phyloP scores from a whole-genome alignment of 2,113 vertebrate genomes.

The Pachypanchax playfairii region DNA sequence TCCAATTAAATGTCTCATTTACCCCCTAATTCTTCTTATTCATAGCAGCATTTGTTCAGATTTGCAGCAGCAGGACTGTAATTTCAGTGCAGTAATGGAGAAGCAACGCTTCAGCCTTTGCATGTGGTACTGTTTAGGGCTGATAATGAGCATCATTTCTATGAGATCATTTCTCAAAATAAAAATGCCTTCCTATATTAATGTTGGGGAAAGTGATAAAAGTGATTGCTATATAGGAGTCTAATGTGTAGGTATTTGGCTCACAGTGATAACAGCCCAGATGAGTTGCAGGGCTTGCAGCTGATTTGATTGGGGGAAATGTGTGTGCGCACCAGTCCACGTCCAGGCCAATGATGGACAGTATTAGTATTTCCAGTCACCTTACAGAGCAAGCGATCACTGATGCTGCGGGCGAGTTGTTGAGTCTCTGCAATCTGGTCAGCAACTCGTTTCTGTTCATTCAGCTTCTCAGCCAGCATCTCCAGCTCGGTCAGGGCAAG shows the following conservation, averaged over 20 bases:
- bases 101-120: slow-evolving; percentile 50
- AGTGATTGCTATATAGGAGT: slow-evolving; percentile 37
- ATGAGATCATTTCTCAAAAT: slow-evolving; percentile 60
- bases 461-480: slow-evolving; percentile 92
- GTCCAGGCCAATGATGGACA: not conserved
- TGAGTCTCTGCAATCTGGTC: slow-evolving; percentile 96
- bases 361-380: slow-evolving; percentile 65
- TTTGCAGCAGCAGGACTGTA: slow-evolving; percentile 67
- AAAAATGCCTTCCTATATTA: slow-evolving; percentile 61
- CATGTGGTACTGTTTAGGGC: slow-evolving; percentile 54
- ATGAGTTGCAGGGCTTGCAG: slow-evolving; percentile 25
- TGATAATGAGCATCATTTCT: slow-evolving; percentile 71
- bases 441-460: slow-evolving; percentile 92
- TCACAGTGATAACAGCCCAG: slow-evolving; percentile 41
- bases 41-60: slow-evolving; percentile 71
- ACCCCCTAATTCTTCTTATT: slow-evolving; percentile 78
- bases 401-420: slow-evolving; percentile 90
- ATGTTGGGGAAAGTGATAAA: slow-evolving; percentile 53
- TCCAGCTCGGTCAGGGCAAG: slow-evolving; percentile 96
- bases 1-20: slow-evolving; percentile 85
- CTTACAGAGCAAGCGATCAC: slow-evolving; percentile 92
- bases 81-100: slow-evolving; percentile 70
- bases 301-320: slow-evolving; percentile 35
- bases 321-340: not conserved
- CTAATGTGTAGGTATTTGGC: slow-evolving; percentile 59